A percentile compares a stretch with the other conserved stretches of the same genome.
These are phyloP conservation scores for Chauna torquata DNA, from an alignment of 2,113 vertebrate species.

Conservation along the genomic window DNA sequence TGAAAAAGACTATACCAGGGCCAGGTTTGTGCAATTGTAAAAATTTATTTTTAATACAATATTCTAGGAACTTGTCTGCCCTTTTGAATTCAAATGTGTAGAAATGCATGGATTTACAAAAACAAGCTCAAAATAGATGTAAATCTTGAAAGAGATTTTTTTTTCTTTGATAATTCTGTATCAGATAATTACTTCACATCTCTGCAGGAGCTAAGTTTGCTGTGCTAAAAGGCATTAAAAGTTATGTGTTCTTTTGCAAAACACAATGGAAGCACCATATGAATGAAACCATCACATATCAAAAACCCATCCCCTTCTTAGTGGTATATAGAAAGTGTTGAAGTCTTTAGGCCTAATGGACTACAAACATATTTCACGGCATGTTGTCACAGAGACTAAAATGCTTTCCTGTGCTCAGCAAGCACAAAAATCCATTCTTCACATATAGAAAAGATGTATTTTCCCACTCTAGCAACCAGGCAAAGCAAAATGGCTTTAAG, in stretches of 20 bases:
- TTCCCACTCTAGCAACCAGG: not conserved
- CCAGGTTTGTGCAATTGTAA: not conserved
- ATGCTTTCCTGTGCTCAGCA: not conserved
- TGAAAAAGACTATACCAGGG: not conserved
- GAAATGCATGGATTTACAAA: conserved; percentile 19
- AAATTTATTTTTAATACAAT: not conserved
- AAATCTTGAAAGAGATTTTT: conserved; percentile 13
- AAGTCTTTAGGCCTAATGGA: not conserved
- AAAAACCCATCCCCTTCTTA: not conserved
- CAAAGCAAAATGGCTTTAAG: not conserved
- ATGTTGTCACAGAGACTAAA: not conserved
- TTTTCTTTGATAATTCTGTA: not conserved
- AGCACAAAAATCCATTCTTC: not conserved
- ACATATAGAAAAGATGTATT: not conserved
- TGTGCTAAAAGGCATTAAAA: conserved; percentile 54
- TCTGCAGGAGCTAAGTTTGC: conserved; percentile 35
- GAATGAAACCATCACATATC: not conserved
- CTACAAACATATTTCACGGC: not conserved
- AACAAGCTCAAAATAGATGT: not conserved
- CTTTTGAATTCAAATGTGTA: not conserved
- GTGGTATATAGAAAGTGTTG: not conserved
- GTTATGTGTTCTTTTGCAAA: not conserved
- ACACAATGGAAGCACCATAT: not conserved
- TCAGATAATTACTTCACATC: conserved; percentile 23
- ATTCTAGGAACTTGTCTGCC: not conserved